Evolutionary conservation across 2,113 vertebrate genomes (phyloP), one percentile per base, ranked within the genome.

Genomic region (Pelmatolapia mariae): DNA sequence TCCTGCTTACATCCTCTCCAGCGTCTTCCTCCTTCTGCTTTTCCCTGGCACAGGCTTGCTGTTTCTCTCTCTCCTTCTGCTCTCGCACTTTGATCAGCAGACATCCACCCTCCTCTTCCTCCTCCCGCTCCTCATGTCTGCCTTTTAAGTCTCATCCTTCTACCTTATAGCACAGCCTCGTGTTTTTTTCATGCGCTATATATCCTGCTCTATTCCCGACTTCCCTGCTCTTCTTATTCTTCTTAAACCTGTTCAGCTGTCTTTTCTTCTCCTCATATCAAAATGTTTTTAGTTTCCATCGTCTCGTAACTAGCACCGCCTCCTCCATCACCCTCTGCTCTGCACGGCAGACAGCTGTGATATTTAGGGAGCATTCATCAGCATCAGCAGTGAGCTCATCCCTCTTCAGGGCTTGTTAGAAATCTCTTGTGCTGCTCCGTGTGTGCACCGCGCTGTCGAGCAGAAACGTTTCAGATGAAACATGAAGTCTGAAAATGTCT

Each of bases 301-400:
- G 8, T 50, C 63, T 61, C 52, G 10, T 82, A 13, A 26, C 36
- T 6, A 26, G 38, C 22, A 1, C 63, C 56, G 29, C 45, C 38
- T 59, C 63, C 40, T 81, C 16, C 63, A 81, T 82, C 83, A 11
- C 13, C 78, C 13, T 4, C 0, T n/a, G 54, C 79, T 78, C 83
- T 33, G 59, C 47, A 3, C 29, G 2, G 5, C 82, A 81, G 83
- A 81, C 87, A 85, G 83, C 87, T 73, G 66, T 76, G 83, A 85
- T 89, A 85, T 85, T 89, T 89, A 85, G 83, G 10, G 79, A 76
- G 87, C 63, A 85, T 85, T 43, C 66, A 43, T 24, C 66, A 19
- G 82, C 82, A 71, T 83, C 82, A n/a, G 29, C 82, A 81, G 61
- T 57, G 50, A 81, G 38, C 18, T 36, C 79, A 26, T 45, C 63